These are phyloP conservation scores for Fistularia tabacaria DNA, from an alignment of 2,797 vertebrate genomes.

Conservation along the genomic window DNA sequence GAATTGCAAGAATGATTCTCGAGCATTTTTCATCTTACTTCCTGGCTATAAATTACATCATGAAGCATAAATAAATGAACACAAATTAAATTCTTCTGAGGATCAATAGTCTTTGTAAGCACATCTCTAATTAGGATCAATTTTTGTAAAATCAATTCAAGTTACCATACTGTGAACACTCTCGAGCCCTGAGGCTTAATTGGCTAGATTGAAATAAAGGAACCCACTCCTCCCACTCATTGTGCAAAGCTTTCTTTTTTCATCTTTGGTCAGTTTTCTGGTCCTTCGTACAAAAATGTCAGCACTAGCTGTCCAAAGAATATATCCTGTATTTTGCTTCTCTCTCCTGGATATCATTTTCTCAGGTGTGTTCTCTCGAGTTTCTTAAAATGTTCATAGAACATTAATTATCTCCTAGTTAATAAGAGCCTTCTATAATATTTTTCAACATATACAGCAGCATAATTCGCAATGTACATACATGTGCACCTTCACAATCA, in stretches of 20 bases:
- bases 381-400: conserved; percentile 30
- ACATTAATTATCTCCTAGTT: conserved; percentile 30
- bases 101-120: conserved; percentile 17
- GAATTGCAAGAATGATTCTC: conserved; percentile 1
- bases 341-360: too few species aligned
- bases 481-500: neutral
- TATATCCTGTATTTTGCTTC: too few species aligned
- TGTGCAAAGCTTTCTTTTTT: neutral
- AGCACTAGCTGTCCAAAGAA: too few species aligned
- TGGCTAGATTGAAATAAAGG: conserved; percentile 15
- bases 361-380: conserved; percentile 10
- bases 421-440: conserved; percentile 17
- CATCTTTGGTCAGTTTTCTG: too few species aligned
- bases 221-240: too few species aligned
- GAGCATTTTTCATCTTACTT: neutral
- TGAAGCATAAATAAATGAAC: too few species aligned
- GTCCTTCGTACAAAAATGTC: too few species aligned
- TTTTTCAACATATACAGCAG: conserved; percentile 26
- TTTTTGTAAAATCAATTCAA: conserved; percentile 34
- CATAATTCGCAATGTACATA: conserved; percentile 15
- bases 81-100: conserved; percentile 6
- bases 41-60: conserved; percentile 9
- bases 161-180: conserved; percentile 6
- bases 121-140: conserved; percentile 35
- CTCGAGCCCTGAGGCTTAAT: conserved; percentile 15